These are phyloP conservation scores for Parthenolecanium corni DNA, from an alignment of 2,888 invertebrate genomes.

Conservation along the genomic window DNA sequence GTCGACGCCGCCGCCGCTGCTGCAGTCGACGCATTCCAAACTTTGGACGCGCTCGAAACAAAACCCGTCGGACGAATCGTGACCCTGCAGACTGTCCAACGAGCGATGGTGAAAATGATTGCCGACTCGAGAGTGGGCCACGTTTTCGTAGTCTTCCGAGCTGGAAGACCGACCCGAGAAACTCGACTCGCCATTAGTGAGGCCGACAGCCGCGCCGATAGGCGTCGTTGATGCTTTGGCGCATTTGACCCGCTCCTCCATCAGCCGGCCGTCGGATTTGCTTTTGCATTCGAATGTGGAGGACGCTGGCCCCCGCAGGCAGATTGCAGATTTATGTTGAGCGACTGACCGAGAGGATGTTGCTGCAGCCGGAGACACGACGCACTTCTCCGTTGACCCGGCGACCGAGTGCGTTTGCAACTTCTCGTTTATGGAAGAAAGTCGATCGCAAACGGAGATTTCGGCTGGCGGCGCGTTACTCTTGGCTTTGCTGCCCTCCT, in stretches of 20 bases:
- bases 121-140: neutral
- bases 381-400: no score
- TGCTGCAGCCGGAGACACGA: no score
- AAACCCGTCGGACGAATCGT: conserved; percentile 13
- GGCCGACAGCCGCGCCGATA: neutral
- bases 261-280: no score
- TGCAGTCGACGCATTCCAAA: conserved; percentile 26
- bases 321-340: no score
- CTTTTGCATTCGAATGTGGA: neutral
- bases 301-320: neutral
- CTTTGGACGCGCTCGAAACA: conserved; percentile 44
- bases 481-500: neutral
- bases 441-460: neutral
- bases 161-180: conserved; percentile 35
- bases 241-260: neutral
- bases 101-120: conserved; percentile 42
- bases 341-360: no score
- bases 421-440: conserved; percentile 10
- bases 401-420: neutral
- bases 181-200: neutral
- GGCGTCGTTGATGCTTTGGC: neutral
- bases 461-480: conserved; percentile 3
- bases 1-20: no score
- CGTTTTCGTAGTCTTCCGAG: conserved; percentile 41
- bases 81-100: conserved; percentile 45